Evolutionary conservation across 2,797 vertebrate species (phyloP).

Genomic region (Enteromius thamalakanensis): DNA sequence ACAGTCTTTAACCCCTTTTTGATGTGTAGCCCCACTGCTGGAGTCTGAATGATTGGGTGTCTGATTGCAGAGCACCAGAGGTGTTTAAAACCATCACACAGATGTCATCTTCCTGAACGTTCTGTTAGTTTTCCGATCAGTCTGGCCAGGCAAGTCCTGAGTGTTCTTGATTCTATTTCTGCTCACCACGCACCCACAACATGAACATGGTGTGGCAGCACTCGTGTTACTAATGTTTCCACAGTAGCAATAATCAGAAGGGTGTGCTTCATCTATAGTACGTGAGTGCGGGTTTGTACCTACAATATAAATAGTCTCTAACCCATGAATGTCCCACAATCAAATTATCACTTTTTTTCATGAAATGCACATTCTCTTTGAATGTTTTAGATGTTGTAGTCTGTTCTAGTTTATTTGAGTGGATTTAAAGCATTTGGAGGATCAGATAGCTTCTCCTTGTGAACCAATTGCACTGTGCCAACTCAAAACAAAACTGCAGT

Average conservation of each 20-base stretch:
- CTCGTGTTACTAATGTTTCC: neutral
- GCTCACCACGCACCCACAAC: conserved; percentile 1
- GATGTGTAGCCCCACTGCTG: neutral
- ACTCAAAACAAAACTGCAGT: neutral
- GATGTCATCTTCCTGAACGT: neutral
- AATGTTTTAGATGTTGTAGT: no score
- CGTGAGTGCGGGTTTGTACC: neutral
- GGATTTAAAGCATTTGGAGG: neutral
- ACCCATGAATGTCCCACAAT: neutral
- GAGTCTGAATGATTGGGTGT: conserved; percentile 5
- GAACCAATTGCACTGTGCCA: neutral
- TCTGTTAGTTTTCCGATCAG: conserved; percentile 3
- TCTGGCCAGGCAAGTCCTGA: neutral
- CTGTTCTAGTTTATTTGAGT: neutral
- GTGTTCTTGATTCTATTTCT: conserved; percentile 39
- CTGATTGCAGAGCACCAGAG: conserved; percentile 3
- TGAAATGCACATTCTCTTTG: neutral
- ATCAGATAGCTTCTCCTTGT: neutral
- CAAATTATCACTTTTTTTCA: neutral
- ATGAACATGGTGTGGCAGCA: neutral
- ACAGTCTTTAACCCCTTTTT: neutral
- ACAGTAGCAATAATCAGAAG: neutral
- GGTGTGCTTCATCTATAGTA: neutral
- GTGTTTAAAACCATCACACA: neutral
- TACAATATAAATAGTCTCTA: neutral